Conservation (phyloP, 2,113 vertebrate species). For the Hemicordylus capensis region DNA sequence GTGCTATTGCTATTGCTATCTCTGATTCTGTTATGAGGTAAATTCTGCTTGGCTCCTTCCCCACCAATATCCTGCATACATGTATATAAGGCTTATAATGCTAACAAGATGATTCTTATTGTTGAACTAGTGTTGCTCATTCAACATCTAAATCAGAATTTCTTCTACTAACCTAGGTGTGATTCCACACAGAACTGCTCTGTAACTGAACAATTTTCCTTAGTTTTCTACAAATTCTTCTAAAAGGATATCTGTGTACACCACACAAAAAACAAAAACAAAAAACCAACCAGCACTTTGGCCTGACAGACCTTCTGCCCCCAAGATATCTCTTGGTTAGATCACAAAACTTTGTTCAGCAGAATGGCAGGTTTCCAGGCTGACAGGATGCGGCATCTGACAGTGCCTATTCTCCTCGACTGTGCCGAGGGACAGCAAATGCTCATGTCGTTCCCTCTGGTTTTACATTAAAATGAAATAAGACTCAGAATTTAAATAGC, state of each 20-base stretch:
- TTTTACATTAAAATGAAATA: constrained; percentile 47
- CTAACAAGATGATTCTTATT: background rate
- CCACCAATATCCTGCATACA: background rate
- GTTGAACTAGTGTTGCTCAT: background rate
- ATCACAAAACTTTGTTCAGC: constrained; percentile 49
- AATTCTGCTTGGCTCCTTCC: background rate
- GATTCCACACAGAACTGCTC: background rate
- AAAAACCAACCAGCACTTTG: background rate
- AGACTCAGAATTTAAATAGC: constrained; percentile 43
- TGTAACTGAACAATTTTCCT: background rate
- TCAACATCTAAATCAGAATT: background rate
- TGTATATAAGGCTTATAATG: background rate
- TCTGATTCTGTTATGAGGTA: background rate
- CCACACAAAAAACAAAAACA: background rate
- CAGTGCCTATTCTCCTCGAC: constrained; percentile 13
- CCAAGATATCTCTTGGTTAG: constrained; percentile 39
- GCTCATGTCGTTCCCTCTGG: constrained; percentile 54
- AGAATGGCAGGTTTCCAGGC: constrained; percentile 59
- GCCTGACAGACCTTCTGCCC: constrained; percentile 17
- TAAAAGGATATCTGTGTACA: accelerated
- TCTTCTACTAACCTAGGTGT: background rate
- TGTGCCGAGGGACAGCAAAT: constrained; percentile 55
- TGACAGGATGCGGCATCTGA: constrained; percentile 58
- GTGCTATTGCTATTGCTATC: background rate
- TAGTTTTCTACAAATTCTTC: constrained; percentile 12